Percentiles rank a stretch among this genome's conserved stretches.
Conservation (phyloP, 92 coral and sea anemone species). For the Parazoanthus darwini region DNA sequence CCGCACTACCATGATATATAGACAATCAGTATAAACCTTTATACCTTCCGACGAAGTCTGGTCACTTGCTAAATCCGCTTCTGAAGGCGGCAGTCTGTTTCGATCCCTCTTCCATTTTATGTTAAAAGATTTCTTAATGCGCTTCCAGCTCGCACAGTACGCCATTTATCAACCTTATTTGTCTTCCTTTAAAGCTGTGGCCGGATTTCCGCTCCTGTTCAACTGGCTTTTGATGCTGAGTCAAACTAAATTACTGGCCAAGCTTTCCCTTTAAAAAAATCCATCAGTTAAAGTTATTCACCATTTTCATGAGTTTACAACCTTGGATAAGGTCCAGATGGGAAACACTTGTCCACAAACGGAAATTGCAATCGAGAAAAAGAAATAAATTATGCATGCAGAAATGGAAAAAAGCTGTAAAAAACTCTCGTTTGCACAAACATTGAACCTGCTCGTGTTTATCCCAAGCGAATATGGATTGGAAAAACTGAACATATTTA, state of each 20-base stretch:
- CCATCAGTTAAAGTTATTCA: background rate
- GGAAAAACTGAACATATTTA: too few species aligned
- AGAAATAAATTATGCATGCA: constrained; percentile 18
- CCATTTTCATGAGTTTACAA: background rate
- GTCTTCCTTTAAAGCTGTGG: background rate
- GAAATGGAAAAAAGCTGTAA: background rate
- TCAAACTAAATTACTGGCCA: background rate
- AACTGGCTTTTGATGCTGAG: background rate
- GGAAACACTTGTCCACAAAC: background rate
- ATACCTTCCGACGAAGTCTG: background rate
- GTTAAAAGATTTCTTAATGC: constrained; percentile 11
- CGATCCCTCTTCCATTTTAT: constrained; percentile 12
- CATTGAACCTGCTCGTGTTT: too few species aligned
- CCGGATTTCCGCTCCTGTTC: background rate
- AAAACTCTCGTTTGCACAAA: too few species aligned
- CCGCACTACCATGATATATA: background rate
- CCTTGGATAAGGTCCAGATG: background rate
- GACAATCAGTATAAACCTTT: background rate
- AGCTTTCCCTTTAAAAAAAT: background rate
- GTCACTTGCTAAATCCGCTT: constrained; percentile 7
- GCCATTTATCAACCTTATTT: background rate
- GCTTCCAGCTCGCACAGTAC: constrained; percentile 3
- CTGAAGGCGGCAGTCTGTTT: constrained; percentile 8
- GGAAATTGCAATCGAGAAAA: constrained; percentile 1
- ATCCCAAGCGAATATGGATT: too few species aligned